Percentiles rank a stretch among this genome's conserved stretches.
Evolutionary conservation across 2,113 vertebrate genomes (phyloP).

Genomic region (Petaurus breviceps): DNA sequence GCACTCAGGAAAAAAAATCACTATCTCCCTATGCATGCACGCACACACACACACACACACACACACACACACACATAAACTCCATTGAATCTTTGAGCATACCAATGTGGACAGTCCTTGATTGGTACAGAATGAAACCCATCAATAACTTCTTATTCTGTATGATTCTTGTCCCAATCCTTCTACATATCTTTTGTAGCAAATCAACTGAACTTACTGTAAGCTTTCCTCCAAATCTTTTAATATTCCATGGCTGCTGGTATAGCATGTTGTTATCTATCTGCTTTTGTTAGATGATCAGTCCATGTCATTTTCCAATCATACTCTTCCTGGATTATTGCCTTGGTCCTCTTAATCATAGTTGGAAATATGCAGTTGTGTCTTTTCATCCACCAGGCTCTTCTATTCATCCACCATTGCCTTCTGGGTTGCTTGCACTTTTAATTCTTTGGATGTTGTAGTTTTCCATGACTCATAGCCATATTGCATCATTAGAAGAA

Average conservation of each 20-base stretch:
- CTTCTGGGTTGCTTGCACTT: background rate
- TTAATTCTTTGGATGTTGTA: background rate
- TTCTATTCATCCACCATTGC: background rate
- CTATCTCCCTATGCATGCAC: background rate
- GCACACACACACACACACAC: no score
- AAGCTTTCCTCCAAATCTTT: background rate
- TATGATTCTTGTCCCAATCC: background rate
- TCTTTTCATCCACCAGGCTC: background rate
- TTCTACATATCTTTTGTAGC: background rate
- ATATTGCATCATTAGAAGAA: background rate
- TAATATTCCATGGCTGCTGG: background rate
- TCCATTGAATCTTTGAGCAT: background rate
- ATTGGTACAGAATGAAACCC: background rate
- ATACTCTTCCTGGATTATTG: background rate
- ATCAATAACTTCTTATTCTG: background rate
- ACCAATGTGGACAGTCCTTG: background rate
- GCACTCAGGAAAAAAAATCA: background rate
- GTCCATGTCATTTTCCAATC: background rate
- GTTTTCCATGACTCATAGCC: background rate
- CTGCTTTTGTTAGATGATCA: background rate
- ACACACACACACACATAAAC: no score
- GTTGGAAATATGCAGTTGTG: background rate
- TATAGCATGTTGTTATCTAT: background rate
- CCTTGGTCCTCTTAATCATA: background rate
- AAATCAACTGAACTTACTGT: background rate